Evolutionary conservation across 2,113 vertebrate species (phyloP).

Genomic region (Zosterops pallidus): DNA sequence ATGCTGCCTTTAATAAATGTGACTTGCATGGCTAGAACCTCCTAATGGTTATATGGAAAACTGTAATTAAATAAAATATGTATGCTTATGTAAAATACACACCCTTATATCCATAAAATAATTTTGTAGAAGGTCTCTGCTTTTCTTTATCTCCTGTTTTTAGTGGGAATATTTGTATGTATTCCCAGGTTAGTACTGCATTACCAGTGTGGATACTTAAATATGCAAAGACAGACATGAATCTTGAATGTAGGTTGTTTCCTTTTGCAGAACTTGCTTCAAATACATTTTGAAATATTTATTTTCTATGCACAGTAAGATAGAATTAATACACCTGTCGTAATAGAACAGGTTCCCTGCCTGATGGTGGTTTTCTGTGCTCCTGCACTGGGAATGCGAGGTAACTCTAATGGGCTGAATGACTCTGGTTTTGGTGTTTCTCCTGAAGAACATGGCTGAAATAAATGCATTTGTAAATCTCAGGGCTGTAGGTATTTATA

Average conservation of each 20-base stretch:
- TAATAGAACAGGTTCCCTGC: not conserved
- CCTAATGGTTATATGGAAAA: constrained; percentile 80
- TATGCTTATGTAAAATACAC: constrained; percentile 58
- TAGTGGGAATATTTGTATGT: not conserved
- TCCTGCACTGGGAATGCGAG: not conserved
- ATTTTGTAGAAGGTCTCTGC: constrained; percentile 3
- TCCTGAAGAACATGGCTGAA: not conserved
- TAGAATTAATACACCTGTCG: not conserved
- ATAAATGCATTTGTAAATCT: not conserved
- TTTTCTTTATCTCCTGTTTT: not conserved
- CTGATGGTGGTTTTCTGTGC: not conserved
- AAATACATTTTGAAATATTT: not conserved
- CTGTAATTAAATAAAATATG: constrained; percentile 73
- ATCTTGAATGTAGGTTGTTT: not conserved
- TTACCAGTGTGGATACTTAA: not conserved
- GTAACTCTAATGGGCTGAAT: not conserved
- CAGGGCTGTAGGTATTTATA: not conserved
- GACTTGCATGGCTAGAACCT: constrained; percentile 82
- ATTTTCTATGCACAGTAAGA: not conserved
- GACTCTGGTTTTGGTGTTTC: not conserved
- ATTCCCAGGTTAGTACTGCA: not conserved
- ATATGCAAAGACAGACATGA: not conserved
- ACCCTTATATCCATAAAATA: constrained; percentile 10
- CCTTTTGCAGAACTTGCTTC: not conserved
- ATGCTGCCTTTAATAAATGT: constrained; percentile 95